phyloP scores from a whole-genome alignment of 1,140 invertebrate species.

The Amphibalanus amphitrite region DNA sequence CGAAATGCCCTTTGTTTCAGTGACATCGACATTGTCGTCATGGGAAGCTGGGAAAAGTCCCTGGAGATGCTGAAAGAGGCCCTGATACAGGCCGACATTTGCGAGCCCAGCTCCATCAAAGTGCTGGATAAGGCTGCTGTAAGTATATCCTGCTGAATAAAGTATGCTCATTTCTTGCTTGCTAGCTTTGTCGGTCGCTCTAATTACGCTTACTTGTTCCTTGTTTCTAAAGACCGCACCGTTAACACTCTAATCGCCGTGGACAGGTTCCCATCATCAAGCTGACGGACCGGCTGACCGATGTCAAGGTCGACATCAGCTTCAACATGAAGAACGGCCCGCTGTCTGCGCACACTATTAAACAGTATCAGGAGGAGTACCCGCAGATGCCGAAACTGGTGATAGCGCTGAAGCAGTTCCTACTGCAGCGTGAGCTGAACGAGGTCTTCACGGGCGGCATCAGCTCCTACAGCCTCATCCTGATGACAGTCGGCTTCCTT shows the following conservation, averaged over 20 bases:
- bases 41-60: conserved; percentile 81
- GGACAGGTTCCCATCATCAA: conserved; percentile 81
- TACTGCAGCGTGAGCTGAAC: conserved; percentile 90
- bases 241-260: conserved; percentile 2
- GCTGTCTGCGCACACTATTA: conserved; percentile 87
- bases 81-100: conserved; percentile 69
- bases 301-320: conserved; percentile 90
- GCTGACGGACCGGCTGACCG: conserved; percentile 82
- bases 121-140: conserved; percentile 91
- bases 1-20: no score
- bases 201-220: not conserved
- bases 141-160: conserved; percentile 22
- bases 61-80: conserved; percentile 76
- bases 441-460: conserved; percentile 98
- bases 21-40: conserved; percentile 94
- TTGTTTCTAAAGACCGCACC: not conserved
- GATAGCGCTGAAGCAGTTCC: conserved; percentile 93
- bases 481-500: conserved; percentile 95
- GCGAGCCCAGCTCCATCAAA: conserved; percentile 72
- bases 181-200: not conserved
- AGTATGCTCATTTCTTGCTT: no score
- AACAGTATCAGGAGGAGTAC: conserved; percentile 57
- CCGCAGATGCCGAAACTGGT: conserved; percentile 81
- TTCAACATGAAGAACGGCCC: conserved; percentile 95
- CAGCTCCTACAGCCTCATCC: conserved; percentile 93